Evolutionary conservation across 2,888 invertebrate species (phyloP), one percentile per base, ranked within the genome.

Genomic region (Andrena bucephala): DNA sequence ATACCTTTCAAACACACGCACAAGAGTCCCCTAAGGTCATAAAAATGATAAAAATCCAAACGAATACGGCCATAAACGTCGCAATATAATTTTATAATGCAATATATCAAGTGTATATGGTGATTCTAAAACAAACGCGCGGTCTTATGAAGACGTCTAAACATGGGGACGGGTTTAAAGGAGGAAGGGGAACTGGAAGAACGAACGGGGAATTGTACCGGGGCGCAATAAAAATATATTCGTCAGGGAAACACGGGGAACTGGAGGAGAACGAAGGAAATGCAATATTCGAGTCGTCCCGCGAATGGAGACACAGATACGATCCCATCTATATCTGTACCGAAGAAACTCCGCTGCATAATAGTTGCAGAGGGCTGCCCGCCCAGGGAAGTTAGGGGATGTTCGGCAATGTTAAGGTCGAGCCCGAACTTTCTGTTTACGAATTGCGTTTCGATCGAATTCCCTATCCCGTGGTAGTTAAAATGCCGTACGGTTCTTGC

Each of bases 321-420:
- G 4, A 20, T 7, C 13, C 31, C 42, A 20, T 16, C 42, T 67
- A 29, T 66, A n/a, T 42, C 48, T 42, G 2, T 20, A 5, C 7
- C 1, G 8, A 31, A 16, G 60, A 4, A 36, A 60, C 60, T 60
- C 60, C n/a, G 52, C 36, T 13, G 60, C 60, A 75, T 75, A 75
- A 75, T 69, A 36, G 62, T 50, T 20, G 27, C 29, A 13, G 13
- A 62, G n/a, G 27, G 50, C 29, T 27, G 24, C 10, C 4, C n/a
- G 33, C 7, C 24, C 20, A 54, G 27, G 62, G 52, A 70, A 70
- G 70, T 54, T 70, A 36, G 59, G 33, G n/a, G 77, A 48, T 80
- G 24, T 6, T 70, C 65, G 63, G 68, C 77, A 63, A 74, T 83
- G 84, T 82, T 85, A 84, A 84, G 83, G 83, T 57, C 69, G 84